Conservation (phyloP, 2,113 vertebrate species). For the Papio anubis region DNA sequence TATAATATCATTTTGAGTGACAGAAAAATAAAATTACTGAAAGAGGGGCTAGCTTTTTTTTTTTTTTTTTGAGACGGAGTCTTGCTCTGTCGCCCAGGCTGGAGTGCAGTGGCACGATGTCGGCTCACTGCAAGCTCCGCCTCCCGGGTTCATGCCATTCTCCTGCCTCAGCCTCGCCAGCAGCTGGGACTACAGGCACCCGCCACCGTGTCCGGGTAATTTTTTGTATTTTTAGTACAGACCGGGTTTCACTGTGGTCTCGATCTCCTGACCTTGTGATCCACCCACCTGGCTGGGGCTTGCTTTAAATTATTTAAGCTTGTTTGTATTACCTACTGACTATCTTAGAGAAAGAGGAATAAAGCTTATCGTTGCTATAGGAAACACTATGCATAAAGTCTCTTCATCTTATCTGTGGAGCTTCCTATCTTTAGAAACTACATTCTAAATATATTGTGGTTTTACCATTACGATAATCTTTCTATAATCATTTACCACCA, state of each 20-base stretch:
- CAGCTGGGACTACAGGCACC: too few species aligned
- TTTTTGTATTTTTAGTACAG: too few species aligned
- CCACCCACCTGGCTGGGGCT: background rate
- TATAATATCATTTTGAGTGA: background rate
- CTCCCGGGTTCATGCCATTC: too few species aligned
- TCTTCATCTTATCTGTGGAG: background rate
- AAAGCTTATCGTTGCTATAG: background rate
- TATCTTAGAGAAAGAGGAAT: background rate
- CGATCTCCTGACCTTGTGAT: too few species aligned
- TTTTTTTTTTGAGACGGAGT: too few species aligned
- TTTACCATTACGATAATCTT: background rate
- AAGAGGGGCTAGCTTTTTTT: background rate
- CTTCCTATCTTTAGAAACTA: background rate
- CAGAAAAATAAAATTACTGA: background rate
- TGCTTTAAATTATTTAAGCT: constrained; percentile 9
- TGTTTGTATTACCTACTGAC: background rate
- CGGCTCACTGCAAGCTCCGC: too few species aligned
- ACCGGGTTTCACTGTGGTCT: too few species aligned
- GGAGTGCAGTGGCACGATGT: too few species aligned
- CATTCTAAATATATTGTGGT: background rate
- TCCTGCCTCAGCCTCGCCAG: too few species aligned
- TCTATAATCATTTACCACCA: background rate
- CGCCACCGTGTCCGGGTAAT: too few species aligned
- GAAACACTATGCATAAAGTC: background rate
- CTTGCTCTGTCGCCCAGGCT: too few species aligned